These are phyloP conservation scores for Hoplostethus mediterraneus DNA, from an alignment of 2,797 vertebrate genomes.

Conservation along the genomic window DNA sequence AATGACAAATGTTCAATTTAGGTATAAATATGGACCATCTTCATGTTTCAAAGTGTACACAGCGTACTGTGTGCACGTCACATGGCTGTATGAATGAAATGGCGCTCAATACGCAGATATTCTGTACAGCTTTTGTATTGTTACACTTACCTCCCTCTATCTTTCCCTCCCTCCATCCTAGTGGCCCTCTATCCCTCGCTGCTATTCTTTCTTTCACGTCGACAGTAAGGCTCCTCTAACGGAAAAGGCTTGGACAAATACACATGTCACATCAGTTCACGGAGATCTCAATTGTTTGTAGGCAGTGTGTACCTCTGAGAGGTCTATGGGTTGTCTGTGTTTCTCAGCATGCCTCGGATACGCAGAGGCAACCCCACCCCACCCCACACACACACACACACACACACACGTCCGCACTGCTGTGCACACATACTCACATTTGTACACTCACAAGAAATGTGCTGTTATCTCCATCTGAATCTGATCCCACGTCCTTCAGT, in stretches of 20 bases:
- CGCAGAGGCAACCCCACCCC: constrained; percentile 31
- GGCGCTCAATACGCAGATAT: constrained; percentile 9
- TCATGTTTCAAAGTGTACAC: too few relatives aligned
- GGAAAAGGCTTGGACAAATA: constrained; percentile 66
- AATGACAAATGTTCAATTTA: too few relatives aligned
- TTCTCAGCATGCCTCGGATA: constrained; percentile 54
- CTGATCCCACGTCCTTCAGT: constrained; percentile 61
- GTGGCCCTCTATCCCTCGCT: constrained; percentile 26
- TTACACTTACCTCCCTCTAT: constrained; percentile 5
- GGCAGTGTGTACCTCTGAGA: constrained; percentile 60
- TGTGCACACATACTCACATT: constrained; percentile 17
- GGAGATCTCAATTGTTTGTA: constrained; percentile 81
- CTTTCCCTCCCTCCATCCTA: constrained; percentile 6
- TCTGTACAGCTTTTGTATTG: constrained; percentile 9
- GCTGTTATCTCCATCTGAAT: constrained; percentile 47
- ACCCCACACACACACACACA: constrained; percentile 40
- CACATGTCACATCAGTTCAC: constrained; percentile 81
- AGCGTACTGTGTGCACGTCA: neutral
- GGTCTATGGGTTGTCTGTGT: constrained; percentile 49
- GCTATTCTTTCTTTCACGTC: constrained; percentile 40
- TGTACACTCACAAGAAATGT: constrained; percentile 5
- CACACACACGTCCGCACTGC: constrained; percentile 8
- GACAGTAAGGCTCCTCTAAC: constrained; percentile 62
- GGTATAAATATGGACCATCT: too few relatives aligned
- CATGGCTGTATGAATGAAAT: constrained; percentile 11